Evolutionary conservation across 1,140 invertebrate genomes (phyloP).

Genomic region (Sitobion miscanthi): DNA sequence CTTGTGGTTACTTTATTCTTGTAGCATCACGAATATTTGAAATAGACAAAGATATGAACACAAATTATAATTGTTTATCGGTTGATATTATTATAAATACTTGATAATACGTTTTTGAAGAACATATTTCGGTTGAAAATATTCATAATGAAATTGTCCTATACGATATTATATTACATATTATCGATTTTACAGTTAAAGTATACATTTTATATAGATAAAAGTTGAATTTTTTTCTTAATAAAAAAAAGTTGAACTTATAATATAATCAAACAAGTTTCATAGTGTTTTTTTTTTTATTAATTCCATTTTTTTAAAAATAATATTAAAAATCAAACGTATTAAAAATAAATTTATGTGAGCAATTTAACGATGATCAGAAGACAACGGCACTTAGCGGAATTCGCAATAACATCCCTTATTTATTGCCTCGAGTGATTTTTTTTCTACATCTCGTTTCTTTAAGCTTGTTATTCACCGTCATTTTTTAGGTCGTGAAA

Average conservation of each 20-base stretch:
- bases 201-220: background rate
- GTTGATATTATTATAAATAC: background rate
- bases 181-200: background rate
- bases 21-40: background rate
- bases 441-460: background rate
- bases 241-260: too few species aligned
- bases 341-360: background rate
- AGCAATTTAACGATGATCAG: background rate
- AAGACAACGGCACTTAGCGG: background rate
- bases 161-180: background rate
- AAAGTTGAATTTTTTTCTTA: background rate
- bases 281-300: background rate
- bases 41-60: background rate
- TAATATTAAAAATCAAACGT: background rate
- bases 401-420: background rate
- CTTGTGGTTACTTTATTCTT: background rate
- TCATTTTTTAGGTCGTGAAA: background rate
- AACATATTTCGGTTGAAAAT: background rate
- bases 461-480: background rate
- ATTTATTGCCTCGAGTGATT: background rate
- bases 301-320: background rate
- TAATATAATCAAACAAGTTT: background rate
- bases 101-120: background rate
- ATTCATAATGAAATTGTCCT: background rate
- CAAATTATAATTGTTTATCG: background rate